Evolutionary conservation across 2,797 vertebrate species (phyloP).

Genomic region (Rhodeus uyekii): DNA sequence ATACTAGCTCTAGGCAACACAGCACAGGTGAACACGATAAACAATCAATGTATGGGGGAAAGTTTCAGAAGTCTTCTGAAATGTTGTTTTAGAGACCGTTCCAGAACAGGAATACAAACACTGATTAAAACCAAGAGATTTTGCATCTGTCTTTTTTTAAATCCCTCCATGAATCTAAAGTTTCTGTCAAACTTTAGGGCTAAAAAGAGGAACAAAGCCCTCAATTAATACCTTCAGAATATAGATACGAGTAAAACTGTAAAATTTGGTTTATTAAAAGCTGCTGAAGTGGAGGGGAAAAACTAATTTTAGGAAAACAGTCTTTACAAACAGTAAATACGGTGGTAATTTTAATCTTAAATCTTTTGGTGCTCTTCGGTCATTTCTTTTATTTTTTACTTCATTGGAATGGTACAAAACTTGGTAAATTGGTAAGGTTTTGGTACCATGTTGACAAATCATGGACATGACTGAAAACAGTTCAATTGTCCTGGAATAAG

Average conservation of each 20-base stretch:
- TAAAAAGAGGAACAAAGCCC: background rate
- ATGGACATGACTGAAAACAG: too few relatives aligned
- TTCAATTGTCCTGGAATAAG: too few relatives aligned
- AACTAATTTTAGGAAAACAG: too few relatives aligned
- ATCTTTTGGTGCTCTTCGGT: too few relatives aligned
- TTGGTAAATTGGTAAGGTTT: too few relatives aligned
- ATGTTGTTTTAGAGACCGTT: background rate
- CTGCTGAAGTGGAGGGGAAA: too few relatives aligned
- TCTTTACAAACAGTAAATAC: too few relatives aligned
- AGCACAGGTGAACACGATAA: too few relatives aligned
- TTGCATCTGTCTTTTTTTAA: background rate
- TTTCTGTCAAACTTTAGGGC: background rate
- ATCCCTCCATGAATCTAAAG: background rate
- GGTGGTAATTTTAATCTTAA: background rate
- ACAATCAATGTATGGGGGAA: background rate
- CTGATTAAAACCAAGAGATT: background rate
- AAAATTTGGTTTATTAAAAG: background rate
- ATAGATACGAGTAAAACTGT: background rate
- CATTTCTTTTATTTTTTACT: too few relatives aligned
- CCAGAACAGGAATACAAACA: background rate
- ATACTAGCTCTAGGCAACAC: background rate
- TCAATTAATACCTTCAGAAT: background rate
- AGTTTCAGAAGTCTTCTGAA: background rate
- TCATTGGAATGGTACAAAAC: too few relatives aligned
- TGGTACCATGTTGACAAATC: too few relatives aligned